Percentiles rank a stretch among this genome's conserved stretches.
These are phyloP conservation scores for Molossus alvarezi DNA, from an alignment of 2,797 vertebrate genomes.

Conservation along the genomic window DNA sequence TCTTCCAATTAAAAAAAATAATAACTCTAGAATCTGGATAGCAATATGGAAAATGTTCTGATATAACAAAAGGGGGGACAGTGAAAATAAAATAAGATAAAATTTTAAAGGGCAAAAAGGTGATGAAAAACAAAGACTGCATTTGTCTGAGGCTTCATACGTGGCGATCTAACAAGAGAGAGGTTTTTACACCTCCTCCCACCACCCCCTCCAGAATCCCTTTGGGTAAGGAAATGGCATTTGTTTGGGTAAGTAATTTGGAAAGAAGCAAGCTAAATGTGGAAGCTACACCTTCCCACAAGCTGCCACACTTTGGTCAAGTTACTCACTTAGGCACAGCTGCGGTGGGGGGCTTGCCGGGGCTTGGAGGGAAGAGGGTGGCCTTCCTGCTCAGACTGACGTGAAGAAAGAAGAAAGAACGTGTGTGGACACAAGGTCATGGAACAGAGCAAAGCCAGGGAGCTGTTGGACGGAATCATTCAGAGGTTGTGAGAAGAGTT, in stretches of 20 bases:
- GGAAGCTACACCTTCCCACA: background rate
- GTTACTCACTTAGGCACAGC: background rate
- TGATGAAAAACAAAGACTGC: background rate
- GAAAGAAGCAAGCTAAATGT: background rate
- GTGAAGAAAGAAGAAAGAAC: background rate
- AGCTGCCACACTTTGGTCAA: background rate
- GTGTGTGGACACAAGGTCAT: background rate
- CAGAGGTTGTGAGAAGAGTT: background rate
- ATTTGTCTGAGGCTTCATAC: background rate
- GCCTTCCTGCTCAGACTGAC: background rate
- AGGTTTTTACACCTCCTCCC: background rate
- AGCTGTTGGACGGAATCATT: background rate
- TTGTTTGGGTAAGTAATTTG: background rate
- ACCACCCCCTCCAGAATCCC: background rate
- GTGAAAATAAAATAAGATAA: background rate
- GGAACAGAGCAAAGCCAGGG: background rate
- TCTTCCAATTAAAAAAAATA: conserved; percentile 30
- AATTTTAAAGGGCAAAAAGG: background rate
- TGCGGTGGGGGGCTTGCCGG: fast-evolving
- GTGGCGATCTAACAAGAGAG: conserved; percentile 22
- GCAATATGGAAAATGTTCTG: conserved; percentile 32
- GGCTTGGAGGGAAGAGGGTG: fast-evolving
- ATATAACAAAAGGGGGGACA: background rate
- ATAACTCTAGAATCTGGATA: conserved; percentile 43
- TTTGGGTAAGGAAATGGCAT: background rate